Conservation (phyloP, 1,140 invertebrate genomes). For the Hylyphantes graminicola region DNA sequence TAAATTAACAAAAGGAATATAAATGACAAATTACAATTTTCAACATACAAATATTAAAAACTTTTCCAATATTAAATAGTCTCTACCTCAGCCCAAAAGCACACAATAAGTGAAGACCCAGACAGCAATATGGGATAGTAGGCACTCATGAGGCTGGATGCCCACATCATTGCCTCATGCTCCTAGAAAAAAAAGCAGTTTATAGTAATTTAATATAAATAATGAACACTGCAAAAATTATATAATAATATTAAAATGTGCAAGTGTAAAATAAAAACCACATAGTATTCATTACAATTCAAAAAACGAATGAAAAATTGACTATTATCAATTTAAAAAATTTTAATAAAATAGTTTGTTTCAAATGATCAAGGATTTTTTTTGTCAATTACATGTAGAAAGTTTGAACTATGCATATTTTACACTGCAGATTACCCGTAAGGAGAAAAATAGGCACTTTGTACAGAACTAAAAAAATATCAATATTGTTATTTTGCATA, state of each 20-base stretch:
- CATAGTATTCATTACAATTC: too few relatives aligned
- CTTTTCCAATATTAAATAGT: slow-evolving; percentile 53
- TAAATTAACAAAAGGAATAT: background rate
- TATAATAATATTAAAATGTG: background rate
- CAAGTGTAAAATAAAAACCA: too few relatives aligned
- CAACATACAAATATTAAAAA: background rate
- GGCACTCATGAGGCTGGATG: slow-evolving; percentile 84
- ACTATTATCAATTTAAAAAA: too few relatives aligned
- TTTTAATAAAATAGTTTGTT: too few relatives aligned
- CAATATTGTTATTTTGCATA: too few relatives aligned
- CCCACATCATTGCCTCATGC: slow-evolving; percentile 75
- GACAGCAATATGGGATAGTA: slow-evolving; percentile 91
- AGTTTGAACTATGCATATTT: too few relatives aligned
- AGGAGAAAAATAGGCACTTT: too few relatives aligned
- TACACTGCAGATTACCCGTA: too few relatives aligned
- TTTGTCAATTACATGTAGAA: too few relatives aligned
- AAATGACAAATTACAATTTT: background rate
- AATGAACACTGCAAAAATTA: background rate
- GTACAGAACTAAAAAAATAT: too few relatives aligned
- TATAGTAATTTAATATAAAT: background rate
- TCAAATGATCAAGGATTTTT: too few relatives aligned
- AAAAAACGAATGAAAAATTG: too few relatives aligned
- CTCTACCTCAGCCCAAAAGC: slow-evolving; percentile 93
- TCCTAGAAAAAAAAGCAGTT: slow-evolving; percentile 22
- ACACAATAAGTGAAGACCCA: slow-evolving; percentile 90